Evolutionary conservation across 2,888 invertebrate genomes (phyloP).

Genomic region (Lasioglossum pauxillum): DNA sequence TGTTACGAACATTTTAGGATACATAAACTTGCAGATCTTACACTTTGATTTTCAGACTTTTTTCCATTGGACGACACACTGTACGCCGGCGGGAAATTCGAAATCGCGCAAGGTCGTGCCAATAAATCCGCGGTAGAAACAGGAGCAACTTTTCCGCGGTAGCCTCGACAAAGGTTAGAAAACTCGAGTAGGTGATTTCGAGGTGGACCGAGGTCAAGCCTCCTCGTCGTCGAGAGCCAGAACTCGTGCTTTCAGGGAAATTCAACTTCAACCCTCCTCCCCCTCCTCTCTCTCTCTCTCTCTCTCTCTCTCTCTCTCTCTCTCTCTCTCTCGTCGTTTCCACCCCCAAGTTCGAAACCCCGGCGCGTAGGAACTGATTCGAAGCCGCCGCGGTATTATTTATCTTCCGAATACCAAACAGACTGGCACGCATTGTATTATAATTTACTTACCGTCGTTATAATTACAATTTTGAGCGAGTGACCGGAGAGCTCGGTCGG

Average conservation of each 20-base stretch:
- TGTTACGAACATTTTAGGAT: too few species aligned
- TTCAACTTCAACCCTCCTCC: slow-evolving; percentile 42
- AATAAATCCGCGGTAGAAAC: slow-evolving; percentile 2
- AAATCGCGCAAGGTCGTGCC: background rate
- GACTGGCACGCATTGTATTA: slow-evolving; percentile 82
- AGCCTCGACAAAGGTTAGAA: slow-evolving; percentile 60
- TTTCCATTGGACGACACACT: too few species aligned
- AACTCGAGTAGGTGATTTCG: slow-evolving; percentile 55
- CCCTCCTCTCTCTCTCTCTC: background rate
- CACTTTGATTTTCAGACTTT: too few species aligned
- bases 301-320: background rate
- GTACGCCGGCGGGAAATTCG: background rate
- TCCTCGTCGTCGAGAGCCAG: slow-evolving; percentile 45
- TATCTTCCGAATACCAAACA: slow-evolving; percentile 84
- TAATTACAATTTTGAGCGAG: slow-evolving; percentile 83
- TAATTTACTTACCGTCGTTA: slow-evolving; percentile 84
- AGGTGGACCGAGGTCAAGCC: slow-evolving; percentile 64
- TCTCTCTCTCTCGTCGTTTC: background rate
- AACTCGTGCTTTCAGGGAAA: slow-evolving; percentile 63
- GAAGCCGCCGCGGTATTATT: slow-evolving; percentile 73
- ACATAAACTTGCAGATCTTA: too few species aligned
- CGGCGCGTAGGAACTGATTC: slow-evolving; percentile 35
- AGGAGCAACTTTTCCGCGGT: slow-evolving; percentile 23
- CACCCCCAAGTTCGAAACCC: slow-evolving; percentile 28
- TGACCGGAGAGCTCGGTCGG: slow-evolving; percentile 60